Evolutionary conservation across 2,113 vertebrate species (phyloP).

Genomic region (Emydura subglobosa): DNA sequence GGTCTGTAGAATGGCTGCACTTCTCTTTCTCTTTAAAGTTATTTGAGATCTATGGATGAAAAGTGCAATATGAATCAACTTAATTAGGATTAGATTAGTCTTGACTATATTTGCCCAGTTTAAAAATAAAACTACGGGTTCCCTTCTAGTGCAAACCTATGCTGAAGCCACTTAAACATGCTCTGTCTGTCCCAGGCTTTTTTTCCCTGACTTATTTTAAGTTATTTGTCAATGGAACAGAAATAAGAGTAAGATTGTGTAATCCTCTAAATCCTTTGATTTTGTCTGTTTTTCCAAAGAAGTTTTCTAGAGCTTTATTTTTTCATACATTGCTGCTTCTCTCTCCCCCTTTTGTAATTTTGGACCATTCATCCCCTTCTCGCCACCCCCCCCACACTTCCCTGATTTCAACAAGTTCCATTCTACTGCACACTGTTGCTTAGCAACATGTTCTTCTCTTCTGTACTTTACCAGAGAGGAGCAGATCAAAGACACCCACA

Average conservation of each 20-base stretch:
- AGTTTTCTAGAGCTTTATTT: conserved; percentile 45
- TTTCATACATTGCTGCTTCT: conserved; percentile 27
- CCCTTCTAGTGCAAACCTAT: not conserved
- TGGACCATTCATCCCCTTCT: conserved; percentile 66
- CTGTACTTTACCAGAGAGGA: conserved; percentile 64
- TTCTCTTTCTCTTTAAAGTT: not conserved
- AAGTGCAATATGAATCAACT: not conserved
- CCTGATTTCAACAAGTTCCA: conserved; percentile 59
- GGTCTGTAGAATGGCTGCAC: not conserved
- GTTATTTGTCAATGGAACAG: not conserved
- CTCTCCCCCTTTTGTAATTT: conserved; percentile 57
- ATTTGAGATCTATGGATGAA: not conserved
- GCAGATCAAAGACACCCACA: conserved; percentile 75
- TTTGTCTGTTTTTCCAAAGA: conserved; percentile 49
- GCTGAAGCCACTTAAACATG: not conserved
- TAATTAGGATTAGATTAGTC: not conserved
- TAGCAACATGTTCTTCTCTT: conserved; percentile 78
- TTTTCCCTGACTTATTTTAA: not conserved
- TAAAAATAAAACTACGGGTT: conserved; percentile 51
- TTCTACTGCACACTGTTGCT: conserved; percentile 70
- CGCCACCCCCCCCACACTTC: not conserved
- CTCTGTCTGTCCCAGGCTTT: not conserved
- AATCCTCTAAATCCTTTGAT: conserved; percentile 31
- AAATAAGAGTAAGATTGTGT: not conserved
- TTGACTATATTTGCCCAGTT: not conserved